Evolutionary conservation across 2,113 vertebrate genomes (phyloP).

Genomic region (Hylia prasina): DNA sequence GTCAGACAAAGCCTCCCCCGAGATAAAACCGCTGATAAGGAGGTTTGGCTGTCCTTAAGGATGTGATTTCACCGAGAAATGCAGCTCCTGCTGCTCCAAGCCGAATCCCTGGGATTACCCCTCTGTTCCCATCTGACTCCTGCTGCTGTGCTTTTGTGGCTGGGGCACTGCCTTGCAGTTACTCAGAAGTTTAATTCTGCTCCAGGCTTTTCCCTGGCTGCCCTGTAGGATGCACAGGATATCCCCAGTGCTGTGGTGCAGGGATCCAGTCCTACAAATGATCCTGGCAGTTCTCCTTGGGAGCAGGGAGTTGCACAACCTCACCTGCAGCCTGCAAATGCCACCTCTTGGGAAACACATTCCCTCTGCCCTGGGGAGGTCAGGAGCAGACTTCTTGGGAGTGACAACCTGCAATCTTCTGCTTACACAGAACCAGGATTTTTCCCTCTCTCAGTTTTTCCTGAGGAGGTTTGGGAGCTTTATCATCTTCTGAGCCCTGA

Average conservation of each 20-base stretch:
- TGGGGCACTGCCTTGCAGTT: background rate
- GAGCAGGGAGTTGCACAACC: background rate
- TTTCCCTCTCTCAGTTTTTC: background rate
- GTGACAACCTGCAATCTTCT: background rate
- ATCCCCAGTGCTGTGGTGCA: background rate
- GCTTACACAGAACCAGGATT: accelerated
- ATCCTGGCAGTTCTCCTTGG: background rate
- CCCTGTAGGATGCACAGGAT: background rate
- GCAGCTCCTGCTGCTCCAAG: background rate
- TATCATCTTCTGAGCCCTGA: background rate
- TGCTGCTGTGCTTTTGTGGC: background rate
- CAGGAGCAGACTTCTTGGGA: background rate
- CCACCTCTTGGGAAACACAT: background rate
- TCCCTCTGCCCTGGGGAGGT: background rate
- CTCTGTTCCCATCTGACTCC: background rate
- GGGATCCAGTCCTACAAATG: background rate
- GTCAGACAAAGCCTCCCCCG: background rate
- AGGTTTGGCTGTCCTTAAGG: background rate
- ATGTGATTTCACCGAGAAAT: background rate
- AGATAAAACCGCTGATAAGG: background rate
- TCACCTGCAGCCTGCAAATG: background rate
- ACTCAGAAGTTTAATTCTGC: background rate
- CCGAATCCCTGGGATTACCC: background rate
- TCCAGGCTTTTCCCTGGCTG: background rate
- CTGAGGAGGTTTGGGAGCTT: background rate